Evolutionary conservation across 2,113 vertebrate genomes (phyloP).

Genomic region (Otocyon megalotis): DNA sequence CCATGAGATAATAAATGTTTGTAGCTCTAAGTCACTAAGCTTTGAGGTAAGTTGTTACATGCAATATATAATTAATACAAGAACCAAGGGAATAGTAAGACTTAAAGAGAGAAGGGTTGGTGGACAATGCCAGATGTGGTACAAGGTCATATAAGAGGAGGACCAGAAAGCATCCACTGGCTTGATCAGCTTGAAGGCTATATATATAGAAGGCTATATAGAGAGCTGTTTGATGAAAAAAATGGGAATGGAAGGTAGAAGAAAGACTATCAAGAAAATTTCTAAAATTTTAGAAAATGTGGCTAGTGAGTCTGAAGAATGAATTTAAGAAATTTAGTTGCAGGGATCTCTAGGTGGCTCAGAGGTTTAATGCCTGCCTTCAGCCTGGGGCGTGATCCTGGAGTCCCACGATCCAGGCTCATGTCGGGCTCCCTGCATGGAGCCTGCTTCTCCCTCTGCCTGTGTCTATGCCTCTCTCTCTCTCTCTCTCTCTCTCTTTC

Average conservation of each 20-base stretch:
- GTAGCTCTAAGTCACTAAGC: not conserved
- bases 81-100: not conserved
- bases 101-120: not conserved
- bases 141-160: not conserved
- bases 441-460: no score
- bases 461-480: no score
- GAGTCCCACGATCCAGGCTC: no score
- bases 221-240: not conserved
- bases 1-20: not conserved
- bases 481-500: no score
- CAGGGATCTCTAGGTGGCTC: not conserved
- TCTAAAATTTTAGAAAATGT: not conserved
- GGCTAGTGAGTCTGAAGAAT: not conserved
- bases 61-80: not conserved
- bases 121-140: not conserved
- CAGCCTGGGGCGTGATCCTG: no score
- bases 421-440: no score
- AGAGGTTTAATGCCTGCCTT: no score
- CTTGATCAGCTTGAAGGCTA: not conserved
- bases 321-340: not conserved
- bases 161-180: not conserved
- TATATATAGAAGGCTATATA: no score
- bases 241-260: not conserved
- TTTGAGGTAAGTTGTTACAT: not conserved
- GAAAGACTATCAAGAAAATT: not conserved